A percentile compares a stretch with the other conserved stretches of the same genome.
Evolutionary conservation across 35 echinoderm and acorn worm genomes (phyloP).

Genomic region (Eucidaris tribuloides): DNA sequence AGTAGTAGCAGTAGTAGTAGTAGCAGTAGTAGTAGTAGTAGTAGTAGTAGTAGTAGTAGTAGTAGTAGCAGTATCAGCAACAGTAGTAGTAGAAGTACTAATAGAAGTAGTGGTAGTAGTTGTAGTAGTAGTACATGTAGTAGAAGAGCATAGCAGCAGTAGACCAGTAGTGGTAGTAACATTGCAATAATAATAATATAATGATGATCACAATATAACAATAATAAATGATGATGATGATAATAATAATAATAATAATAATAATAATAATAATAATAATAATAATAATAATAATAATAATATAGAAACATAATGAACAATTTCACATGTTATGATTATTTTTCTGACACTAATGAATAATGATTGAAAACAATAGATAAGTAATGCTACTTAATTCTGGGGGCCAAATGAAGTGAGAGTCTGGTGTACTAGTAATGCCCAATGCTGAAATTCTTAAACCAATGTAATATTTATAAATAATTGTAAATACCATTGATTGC

Average conservation of each 20-base stretch:
- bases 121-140: neutral
- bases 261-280: neutral
- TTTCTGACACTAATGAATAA: no score
- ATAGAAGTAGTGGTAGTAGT: neutral
- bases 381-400: neutral
- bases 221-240: neutral
- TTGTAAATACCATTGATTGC: no score
- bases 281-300: neutral
- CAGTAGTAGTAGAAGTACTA: neutral
- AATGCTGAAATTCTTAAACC: neutral
- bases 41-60: neutral
- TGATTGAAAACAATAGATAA: neutral
- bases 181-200: neutral
- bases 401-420: neutral
- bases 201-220: neutral
- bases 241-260: neutral
- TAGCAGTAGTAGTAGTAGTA: neutral
- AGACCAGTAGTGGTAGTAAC: neutral
- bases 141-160: neutral
- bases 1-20: neutral
- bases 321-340: no score
- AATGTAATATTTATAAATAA: neutral
- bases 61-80: neutral
- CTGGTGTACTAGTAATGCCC: neutral
- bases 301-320: no score